Conservation (phyloP, 2,113 vertebrate species). For the Pelecanus crispus region DNA sequence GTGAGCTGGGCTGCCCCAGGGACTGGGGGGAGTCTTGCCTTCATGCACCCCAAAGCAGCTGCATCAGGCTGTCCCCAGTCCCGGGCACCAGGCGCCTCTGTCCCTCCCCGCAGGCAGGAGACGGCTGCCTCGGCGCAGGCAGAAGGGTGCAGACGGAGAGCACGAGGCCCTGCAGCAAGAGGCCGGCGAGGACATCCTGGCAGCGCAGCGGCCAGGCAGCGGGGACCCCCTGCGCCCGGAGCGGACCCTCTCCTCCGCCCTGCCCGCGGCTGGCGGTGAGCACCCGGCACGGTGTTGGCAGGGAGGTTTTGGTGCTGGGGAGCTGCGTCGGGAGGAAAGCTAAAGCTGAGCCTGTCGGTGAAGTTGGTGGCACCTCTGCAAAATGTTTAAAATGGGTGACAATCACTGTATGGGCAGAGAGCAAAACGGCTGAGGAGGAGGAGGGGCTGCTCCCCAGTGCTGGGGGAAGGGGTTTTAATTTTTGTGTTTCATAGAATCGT, state of each 20-base stretch:
- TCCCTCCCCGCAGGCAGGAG: not conserved
- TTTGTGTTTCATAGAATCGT: not conserved
- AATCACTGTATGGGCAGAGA: rapidly evolving
- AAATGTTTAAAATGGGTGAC: not conserved
- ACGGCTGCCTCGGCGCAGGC: not conserved
- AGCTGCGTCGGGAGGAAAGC: no score
- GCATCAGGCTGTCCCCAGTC: not conserved
- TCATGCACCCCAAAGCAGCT: rapidly evolving
- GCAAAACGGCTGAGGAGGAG: not conserved
- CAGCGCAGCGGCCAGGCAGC: not conserved
- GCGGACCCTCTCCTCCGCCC: not conserved
- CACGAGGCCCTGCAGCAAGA: constrained; percentile 78
- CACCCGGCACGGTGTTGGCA: rapidly evolving
- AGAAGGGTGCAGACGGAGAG: constrained; percentile 32
- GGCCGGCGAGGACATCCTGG: not conserved
- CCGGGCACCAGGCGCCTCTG: not conserved
- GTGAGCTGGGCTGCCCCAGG: not conserved
- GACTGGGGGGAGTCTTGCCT: not conserved
- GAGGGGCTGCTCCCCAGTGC: not conserved
- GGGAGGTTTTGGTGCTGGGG: not conserved
- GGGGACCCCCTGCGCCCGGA: not conserved
- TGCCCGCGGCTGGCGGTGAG: not conserved
- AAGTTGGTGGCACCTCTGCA: not conserved
- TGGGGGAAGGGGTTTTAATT: not conserved
- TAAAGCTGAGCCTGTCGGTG: not conserved